Percentiles rank a stretch among this genome's conserved stretches.
Conservation (phyloP, 2,888 invertebrate genomes). For the Nomada fabriciana region DNA sequence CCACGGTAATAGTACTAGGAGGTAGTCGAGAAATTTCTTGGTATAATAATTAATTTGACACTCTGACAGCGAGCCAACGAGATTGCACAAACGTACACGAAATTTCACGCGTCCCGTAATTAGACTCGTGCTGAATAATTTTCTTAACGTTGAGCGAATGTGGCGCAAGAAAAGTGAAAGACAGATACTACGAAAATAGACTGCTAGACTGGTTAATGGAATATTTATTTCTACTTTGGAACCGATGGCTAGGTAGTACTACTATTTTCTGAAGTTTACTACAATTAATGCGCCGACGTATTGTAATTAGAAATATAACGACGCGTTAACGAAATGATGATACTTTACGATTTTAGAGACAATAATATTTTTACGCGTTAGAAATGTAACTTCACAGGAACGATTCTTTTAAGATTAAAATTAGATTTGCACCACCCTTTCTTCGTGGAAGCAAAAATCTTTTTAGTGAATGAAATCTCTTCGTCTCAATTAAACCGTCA, state of each 20-base stretch:
- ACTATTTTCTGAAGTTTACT: conserved; percentile 25
- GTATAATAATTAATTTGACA: conserved; percentile 25
- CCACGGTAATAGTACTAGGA: conserved; percentile 56
- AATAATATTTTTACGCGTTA: too few relatives aligned
- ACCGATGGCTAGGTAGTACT: conserved; percentile 18
- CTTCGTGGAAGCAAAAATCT: too few relatives aligned
- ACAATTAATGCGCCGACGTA: conserved; percentile 22
- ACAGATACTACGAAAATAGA: conserved; percentile 23
- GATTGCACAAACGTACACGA: conserved; percentile 46
- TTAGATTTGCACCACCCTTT: too few relatives aligned
- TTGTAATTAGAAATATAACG: too few relatives aligned
- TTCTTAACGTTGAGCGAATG: neutral
- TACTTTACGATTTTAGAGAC: too few relatives aligned
- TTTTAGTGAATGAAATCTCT: too few relatives aligned
- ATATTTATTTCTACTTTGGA: conserved; percentile 1
- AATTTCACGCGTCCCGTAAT: conserved; percentile 50
- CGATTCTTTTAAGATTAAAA: too few relatives aligned
- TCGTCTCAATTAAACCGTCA: conserved; percentile 25
- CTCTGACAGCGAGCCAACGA: conserved; percentile 34
- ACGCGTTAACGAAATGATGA: too few relatives aligned
- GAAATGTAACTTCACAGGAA: too few relatives aligned
- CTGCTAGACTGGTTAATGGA: conserved; percentile 44
- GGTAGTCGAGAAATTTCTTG: conserved; percentile 49
- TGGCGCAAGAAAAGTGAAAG: conserved; percentile 22
- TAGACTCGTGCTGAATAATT: conserved; percentile 33